A percentile compares a stretch with the other conserved stretches of the same genome.
These are phyloP conservation scores for Lochmaea capreae DNA, from an alignment of 2,888 invertebrate species.

Conservation along the genomic window DNA sequence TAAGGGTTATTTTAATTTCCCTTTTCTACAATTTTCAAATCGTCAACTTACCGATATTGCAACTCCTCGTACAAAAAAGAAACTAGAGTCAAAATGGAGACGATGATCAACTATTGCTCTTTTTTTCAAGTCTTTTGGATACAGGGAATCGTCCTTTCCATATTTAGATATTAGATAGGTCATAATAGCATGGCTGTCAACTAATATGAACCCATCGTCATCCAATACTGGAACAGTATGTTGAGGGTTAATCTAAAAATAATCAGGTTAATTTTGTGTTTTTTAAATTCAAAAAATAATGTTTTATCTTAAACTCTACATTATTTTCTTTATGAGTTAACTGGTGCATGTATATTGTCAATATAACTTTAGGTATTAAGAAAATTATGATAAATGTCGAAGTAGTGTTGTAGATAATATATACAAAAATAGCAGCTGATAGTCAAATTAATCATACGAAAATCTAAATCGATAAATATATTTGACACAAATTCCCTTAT, in stretches of 20 bases:
- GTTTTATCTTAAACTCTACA: no score
- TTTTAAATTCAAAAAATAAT: neutral
- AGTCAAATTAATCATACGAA: no score
- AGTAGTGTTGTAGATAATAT: no score
- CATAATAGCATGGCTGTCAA: slow-evolving; percentile 66
- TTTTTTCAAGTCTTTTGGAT: slow-evolving; percentile 67
- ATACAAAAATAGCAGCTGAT: no score
- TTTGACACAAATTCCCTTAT: no score
- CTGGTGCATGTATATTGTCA: no score
- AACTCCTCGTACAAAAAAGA: slow-evolving; percentile 48
- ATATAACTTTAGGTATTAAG: no score
- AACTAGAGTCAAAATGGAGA: slow-evolving; percentile 66
- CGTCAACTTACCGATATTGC: slow-evolving; percentile 50
- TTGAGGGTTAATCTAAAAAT: slow-evolving; percentile 61
- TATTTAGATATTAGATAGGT: slow-evolving; percentile 68
- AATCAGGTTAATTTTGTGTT: no score
- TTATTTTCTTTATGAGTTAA: no score
- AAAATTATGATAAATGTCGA: no score
- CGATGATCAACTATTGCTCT: slow-evolving; percentile 68
- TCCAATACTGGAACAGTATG: slow-evolving; percentile 70
- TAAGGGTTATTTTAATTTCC: neutral
- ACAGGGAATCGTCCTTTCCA: slow-evolving; percentile 66
- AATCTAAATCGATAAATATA: no score
- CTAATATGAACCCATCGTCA: slow-evolving; percentile 67
- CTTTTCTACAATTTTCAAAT: neutral